A percentile compares a stretch with the other conserved stretches of the same genome.
phyloP scores from a whole-genome alignment of 2,797 vertebrate species.

The Gymnodraco acuticeps region DNA sequence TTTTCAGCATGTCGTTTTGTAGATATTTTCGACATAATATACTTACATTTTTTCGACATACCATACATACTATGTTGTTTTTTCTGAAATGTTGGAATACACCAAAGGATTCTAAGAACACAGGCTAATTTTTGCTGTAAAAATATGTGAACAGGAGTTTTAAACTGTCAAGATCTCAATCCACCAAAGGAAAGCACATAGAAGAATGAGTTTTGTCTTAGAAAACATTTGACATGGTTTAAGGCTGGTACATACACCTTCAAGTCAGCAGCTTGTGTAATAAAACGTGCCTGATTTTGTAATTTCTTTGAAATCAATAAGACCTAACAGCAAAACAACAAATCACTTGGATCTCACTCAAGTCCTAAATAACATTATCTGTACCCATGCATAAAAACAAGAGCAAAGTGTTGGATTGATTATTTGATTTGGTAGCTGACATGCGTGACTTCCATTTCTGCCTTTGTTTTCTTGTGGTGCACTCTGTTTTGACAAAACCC shows the following conservation, averaged over 20 bases:
- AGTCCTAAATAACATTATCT: conserved; percentile 23
- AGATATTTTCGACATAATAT: too few relatives aligned
- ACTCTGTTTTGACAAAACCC: conserved; percentile 14
- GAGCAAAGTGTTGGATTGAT: neutral
- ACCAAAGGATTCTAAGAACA: too few relatives aligned
- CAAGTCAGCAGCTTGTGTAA: conserved; percentile 27
- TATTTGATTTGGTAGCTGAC: conserved; percentile 15
- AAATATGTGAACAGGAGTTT: too few relatives aligned
- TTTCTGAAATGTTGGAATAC: too few relatives aligned
- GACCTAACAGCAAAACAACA: conserved; percentile 24
- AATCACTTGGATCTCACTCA: conserved; percentile 17
- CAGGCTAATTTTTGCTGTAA: too few relatives aligned
- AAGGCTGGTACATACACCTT: conserved; percentile 18
- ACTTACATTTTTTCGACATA: too few relatives aligned
- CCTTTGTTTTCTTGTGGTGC: neutral
- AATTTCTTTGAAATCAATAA: conserved; percentile 50
- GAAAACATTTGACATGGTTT: conserved; percentile 20
- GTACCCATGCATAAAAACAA: conserved; percentile 14
- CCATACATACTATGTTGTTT: too few relatives aligned
- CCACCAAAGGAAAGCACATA: neutral
- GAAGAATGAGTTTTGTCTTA: neutral
- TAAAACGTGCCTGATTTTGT: conserved; percentile 33
- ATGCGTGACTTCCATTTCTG: neutral
- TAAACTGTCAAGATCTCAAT: neutral
- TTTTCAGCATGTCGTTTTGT: too few relatives aligned